Evolutionary conservation across 2,797 vertebrate genomes (phyloP).

Genomic region (Heterohyrax brucei): DNA sequence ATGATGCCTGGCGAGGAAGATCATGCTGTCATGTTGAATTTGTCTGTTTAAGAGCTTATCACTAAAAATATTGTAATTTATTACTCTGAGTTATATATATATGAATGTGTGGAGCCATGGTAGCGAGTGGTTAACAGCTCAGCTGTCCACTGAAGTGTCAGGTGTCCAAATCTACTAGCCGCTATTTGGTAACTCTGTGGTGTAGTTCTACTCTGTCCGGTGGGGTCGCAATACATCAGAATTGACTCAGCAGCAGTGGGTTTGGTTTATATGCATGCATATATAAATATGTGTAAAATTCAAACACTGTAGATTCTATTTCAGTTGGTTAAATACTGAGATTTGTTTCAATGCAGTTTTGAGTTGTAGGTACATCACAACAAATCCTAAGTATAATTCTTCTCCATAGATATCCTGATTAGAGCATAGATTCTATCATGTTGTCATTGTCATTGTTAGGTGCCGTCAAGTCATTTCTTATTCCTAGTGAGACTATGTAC

Average conservation of each 20-base stretch:
- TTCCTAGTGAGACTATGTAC: too few species aligned
- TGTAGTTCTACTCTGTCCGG: too few species aligned
- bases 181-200: too few species aligned
- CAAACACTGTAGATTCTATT: constrained; percentile 35
- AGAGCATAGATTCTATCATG: not conserved
- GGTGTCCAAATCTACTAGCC: too few species aligned
- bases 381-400: constrained; percentile 29
- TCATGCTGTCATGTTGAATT: not conserved
- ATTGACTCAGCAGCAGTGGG: too few species aligned
- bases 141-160: too few species aligned
- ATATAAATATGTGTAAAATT: constrained; percentile 44
- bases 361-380: not conserved
- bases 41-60: constrained; percentile 35
- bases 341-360: not conserved
- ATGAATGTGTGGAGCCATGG: too few species aligned
- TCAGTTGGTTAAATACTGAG: not conserved
- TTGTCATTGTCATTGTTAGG: too few species aligned
- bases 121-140: too few species aligned
- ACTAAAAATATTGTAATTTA: constrained; percentile 23
- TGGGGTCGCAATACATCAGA: too few species aligned
- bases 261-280: not conserved
- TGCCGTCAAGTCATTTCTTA: too few species aligned
- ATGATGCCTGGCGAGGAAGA: not conserved
- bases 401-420: not conserved
- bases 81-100: not conserved